Base-by-base conservation (phyloP, 2,888 invertebrate species). In the Gerris lacustris region DNA sequence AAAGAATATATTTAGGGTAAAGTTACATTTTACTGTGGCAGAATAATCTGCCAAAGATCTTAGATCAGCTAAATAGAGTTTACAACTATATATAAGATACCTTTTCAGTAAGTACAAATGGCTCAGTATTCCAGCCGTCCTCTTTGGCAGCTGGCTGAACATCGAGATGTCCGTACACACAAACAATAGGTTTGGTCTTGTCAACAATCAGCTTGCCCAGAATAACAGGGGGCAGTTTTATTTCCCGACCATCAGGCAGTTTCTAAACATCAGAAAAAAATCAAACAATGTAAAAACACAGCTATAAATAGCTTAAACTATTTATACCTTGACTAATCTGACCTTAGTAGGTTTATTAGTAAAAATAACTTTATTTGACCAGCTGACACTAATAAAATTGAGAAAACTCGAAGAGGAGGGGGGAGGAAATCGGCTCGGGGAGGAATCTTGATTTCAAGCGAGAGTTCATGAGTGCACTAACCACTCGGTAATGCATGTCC, bases 91-190 rank as follows among this genome's bases (percentile, higher is more conserved):
- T 31, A 31, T 4, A 31, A 31, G 4, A 2, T 31, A 31, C 31
- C 62, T 87, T 87, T 80, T 96, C 94, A 43, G 89, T 89, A 71
- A 99, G 82, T 44, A 86, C 88, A 83, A 98, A 99, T 0, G 99
- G 98, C 73, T 98, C 94, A 0, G 94, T 90, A 75, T 91, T 85
- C 98, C 98, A 98, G 0, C 97, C 98, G 83, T 97, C 97, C 73
- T 90, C 90, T 79, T 87, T 88, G 45, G 88, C 80, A 0, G 98
- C 99, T 9, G 98, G 98, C 80, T 98, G 98, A 0, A 99, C 99
- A 84, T 99, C 99, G 78, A 99, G 85, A 82, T 99, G 99, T 0
- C 98, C 98, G 81, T 99, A 99, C 71, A 99, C 84, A 72, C 93
- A 87, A 66, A 99, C 87, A 6, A 97, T 99, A 79, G 94, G 95